Conservation (phyloP, 2,888 invertebrate genomes). For the Resseliella maxima region DNA sequence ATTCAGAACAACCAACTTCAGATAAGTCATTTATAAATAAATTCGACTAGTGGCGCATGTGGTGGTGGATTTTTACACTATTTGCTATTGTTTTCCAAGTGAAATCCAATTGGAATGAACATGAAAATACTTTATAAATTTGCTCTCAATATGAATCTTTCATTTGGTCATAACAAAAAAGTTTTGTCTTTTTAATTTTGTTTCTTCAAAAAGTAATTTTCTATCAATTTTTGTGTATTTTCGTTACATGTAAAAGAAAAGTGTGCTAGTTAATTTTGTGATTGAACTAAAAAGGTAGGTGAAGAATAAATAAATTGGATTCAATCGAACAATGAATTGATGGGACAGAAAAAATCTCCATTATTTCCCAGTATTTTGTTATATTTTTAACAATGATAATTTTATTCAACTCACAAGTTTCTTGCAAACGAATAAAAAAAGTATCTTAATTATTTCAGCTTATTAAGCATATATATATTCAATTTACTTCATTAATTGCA, state of each 20-base stretch:
- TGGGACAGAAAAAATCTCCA: neutral
- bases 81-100: conserved; percentile 24
- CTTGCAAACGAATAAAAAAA: neutral
- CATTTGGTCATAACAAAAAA: neutral
- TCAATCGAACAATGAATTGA: too few relatives aligned
- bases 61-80: neutral
- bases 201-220: neutral
- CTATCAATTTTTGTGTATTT: neutral
- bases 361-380: too few relatives aligned
- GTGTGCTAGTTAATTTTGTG: neutral
- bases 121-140: conserved; percentile 2
- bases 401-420: too few relatives aligned
- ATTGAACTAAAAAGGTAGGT: neutral
- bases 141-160: neutral
- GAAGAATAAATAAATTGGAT: too few relatives aligned
- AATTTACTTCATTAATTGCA: too few relatives aligned
- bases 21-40: neutral
- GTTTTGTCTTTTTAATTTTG: neutral
- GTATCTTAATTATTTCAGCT: too few relatives aligned
- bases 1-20: conserved; percentile 38
- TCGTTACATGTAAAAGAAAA: neutral
- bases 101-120: neutral
- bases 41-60: neutral
- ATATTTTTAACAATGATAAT: too few relatives aligned
- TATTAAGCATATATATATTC: too few relatives aligned